phyloP scores from a whole-genome alignment of 2,888 invertebrate genomes.

The Merodon equestris region DNA sequence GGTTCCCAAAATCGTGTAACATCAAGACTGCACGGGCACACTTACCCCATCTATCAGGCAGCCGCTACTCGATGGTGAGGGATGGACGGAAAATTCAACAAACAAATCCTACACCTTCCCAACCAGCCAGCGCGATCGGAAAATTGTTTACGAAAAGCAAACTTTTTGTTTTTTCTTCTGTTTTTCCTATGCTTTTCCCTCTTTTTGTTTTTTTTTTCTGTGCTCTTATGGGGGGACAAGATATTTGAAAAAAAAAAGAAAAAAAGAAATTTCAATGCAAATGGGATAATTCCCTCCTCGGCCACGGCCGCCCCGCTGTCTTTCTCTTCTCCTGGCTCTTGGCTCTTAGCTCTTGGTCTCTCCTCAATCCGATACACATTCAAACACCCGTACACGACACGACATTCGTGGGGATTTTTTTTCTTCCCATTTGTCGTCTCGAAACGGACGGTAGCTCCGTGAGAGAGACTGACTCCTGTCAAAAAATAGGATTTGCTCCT shows the following conservation, averaged over 20 bases:
- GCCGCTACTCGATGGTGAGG: conserved; percentile 38
- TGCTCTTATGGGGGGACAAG: no score
- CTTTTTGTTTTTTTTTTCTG: no score
- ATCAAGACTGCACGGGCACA: conserved; percentile 15
- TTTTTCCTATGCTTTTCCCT: no score
- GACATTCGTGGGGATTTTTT: conserved; percentile 51
- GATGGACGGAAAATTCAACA: conserved; percentile 31
- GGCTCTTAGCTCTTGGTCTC: no score
- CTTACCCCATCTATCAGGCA: conserved; percentile 18
- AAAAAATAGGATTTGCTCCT: conserved; percentile 45
- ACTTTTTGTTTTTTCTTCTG: conserved; percentile 37
- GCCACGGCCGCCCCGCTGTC: conserved; percentile 47
- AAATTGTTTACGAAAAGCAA: conserved; percentile 64
- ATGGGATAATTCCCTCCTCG: conserved; percentile 56
- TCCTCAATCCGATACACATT: not conserved
- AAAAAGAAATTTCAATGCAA: conserved; percentile 52
- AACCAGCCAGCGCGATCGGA: not conserved
- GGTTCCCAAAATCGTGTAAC: no score
- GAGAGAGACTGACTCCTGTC: conserved; percentile 47
- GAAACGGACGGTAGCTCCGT: conserved; percentile 12
- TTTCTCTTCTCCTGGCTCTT: no score
- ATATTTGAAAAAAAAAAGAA: conserved; percentile 26
- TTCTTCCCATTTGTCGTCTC: conserved; percentile 49
- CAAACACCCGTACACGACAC: conserved; percentile 16
- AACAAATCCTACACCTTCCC: not conserved